These are phyloP conservation scores for Onychomys arenicola DNA, from an alignment of 2,797 vertebrate species.

Conservation along the genomic window DNA sequence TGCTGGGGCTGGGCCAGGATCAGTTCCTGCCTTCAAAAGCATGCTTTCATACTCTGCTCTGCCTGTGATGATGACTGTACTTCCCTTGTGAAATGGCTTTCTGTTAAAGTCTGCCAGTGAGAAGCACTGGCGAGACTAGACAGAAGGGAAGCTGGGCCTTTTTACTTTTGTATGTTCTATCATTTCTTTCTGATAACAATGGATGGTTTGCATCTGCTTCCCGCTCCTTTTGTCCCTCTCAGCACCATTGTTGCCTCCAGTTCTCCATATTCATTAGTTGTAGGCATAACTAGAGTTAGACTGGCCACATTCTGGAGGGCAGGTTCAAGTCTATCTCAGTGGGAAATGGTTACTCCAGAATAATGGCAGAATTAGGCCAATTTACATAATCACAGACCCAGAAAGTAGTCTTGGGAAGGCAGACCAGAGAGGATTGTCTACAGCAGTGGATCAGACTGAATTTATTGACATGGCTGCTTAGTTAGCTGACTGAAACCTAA, in stretches of 20 bases:
- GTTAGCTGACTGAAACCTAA: conserved; percentile 56
- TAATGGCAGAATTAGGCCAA: conserved; percentile 19
- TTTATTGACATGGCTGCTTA: conserved; percentile 45
- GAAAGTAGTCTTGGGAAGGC: conserved; percentile 28
- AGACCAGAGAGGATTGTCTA: neutral
- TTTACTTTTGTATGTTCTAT: conserved; percentile 17
- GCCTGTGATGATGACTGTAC: neutral
- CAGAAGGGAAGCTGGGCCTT: neutral
- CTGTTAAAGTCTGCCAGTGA: neutral
- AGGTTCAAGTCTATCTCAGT: conserved; percentile 27
- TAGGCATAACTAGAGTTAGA: conserved; percentile 1
- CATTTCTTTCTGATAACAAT: neutral
- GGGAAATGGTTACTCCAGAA: neutral
- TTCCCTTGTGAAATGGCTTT: neutral
- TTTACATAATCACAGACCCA: conserved; percentile 51
- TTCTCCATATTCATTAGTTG: conserved; percentile 14
- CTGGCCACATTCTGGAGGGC: neutral
- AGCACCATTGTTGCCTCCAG: neutral
- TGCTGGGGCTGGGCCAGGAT: neutral
- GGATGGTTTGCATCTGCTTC: neutral
- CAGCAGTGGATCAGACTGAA: neutral
- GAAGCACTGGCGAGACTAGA: neutral
- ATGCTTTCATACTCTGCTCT: neutral
- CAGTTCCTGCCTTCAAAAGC: neutral
- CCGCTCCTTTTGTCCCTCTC: neutral